Evolutionary conservation across 23 tunicate species (phyloP), one percentile per base, ranked within the genome.

Genomic region (Trididemnum miniatum): DNA sequence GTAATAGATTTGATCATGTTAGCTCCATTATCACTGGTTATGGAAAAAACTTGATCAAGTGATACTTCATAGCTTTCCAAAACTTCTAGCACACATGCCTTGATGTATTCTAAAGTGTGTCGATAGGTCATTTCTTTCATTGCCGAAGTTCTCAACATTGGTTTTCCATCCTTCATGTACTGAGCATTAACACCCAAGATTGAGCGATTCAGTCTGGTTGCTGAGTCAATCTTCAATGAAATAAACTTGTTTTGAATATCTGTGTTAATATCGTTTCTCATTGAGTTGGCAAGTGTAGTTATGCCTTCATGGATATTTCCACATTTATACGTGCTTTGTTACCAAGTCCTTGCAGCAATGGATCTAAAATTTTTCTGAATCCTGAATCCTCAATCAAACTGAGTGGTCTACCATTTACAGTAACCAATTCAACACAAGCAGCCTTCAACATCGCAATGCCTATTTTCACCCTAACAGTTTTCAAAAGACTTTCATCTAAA

Each of bases 341-440:
- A 9, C 38, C 12, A 12, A 31, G 38, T 67, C 26, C 75, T 50
- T 65, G 40, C 71, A 65, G 30, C 60, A 82, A 9, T 27, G 79
- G 86, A 59, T 71, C 38, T 3, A 82, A 63, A n/a, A 82, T 51
- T 71, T 82, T 82, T 57, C 67, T 49, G 39, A 82, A 82, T 24
- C 86, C 79, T 22, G 79, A 71, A 37, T 82, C 86, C 18, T 82
- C 79, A 32, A 71, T 51, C 26, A 82, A 20, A 71, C 39, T 54
- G 49, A 82, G 71, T 35, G 86, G 86, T 72, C 79, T 26, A 2
- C 86, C 86, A 59, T 82, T 82, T n/a, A 72, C 79, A 54, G 86
- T 82, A 24, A 71, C 86, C 63, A 82, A 25, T 71, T 82, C 69
- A 27, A 82, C 33, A 36, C 79, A 82, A 34, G 86, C 79, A 72